Base-by-base conservation (phyloP, 2,113 vertebrate species). In the Nothocercus julius region DNA sequence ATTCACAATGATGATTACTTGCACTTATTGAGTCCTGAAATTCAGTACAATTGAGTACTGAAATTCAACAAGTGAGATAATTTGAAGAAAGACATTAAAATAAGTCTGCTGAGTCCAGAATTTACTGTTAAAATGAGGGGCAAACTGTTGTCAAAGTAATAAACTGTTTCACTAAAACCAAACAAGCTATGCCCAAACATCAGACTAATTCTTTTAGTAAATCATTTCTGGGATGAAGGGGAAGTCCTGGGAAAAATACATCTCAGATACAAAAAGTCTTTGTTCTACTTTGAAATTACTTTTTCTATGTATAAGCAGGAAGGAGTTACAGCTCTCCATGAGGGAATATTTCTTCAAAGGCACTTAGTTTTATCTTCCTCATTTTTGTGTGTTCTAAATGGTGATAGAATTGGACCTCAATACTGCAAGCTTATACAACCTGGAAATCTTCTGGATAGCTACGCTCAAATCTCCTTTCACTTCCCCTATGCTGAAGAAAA, bases 181-280 rank as follows among this genome's bases (percentile, higher is more conserved):
- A 20, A 42, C 9, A 19, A 32, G 63, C 11, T 21, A 44, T 44
- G 27, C 27, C 27, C 63, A 17, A 11, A 44, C 13, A 44, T 66
- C 27, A 30, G 63, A 44, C 17, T 28, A 66, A 66, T 21, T 44
- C 27, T 66, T 17, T 40, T 21, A 21, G 18, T 28, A 44, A 66
- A 42, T 42, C 40, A 30, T 42, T 66, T 66, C 61, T 63, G 61
- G 16, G 13, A 63, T 13, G 40, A 66, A 30, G 40, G 63, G 40
- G 28, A 19, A 40, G 63, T 66, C 7, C 13, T 44, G 40, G 40
- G 19, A 44, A 44, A 66, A 44, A 44, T 61, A 16, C 1, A 75
- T 36, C 8, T 69, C 68, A 0, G 0, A 21, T 25, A 28, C 2
- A 22, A 45, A 59, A 80, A 22, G 34, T 24, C 8, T 16, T 54